A percentile compares a stretch with the other conserved stretches of the same genome.
These are phyloP conservation scores for Oscheius sp. DNA, from an alignment of 2,888 invertebrate species.

Conservation along the genomic window DNA sequence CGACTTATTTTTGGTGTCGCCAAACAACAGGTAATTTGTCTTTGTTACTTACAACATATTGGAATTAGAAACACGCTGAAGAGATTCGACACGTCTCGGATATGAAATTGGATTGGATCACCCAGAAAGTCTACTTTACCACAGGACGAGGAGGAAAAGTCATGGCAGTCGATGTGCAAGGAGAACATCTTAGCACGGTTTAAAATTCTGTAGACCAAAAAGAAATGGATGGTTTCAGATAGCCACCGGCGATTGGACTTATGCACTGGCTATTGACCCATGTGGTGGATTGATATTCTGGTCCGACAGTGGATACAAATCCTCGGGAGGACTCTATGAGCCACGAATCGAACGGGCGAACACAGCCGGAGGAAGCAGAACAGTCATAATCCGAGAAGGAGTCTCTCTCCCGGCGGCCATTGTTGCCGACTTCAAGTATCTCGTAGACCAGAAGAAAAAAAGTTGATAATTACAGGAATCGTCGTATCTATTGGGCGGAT, in stretches of 20 bases:
- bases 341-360: conserved; percentile 88
- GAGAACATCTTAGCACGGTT: conserved; percentile 54
- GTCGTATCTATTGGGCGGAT: conserved; percentile 90
- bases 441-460: background rate
- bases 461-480: conserved; percentile 79
- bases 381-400: conserved; percentile 87
- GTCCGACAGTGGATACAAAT: conserved; percentile 80
- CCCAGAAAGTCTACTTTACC: conserved; percentile 96
- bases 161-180: conserved; percentile 52
- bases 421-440: conserved; percentile 85
- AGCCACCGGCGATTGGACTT: conserved; percentile 88
- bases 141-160: conserved; percentile 86
- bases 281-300: conserved; percentile 93
- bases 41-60: too few species aligned
- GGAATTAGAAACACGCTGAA: conserved; percentile 38
- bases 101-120: conserved; percentile 88
- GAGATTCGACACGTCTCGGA: conserved; percentile 70
- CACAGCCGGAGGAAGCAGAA: conserved; percentile 88
- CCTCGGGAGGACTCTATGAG: conserved; percentile 70
- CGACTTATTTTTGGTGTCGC: conserved; percentile 63
- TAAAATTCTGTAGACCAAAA: too few species aligned
- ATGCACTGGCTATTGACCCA: conserved; percentile 95
- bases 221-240: conserved; percentile 76
- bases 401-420: conserved; percentile 94
- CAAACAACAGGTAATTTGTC: conserved; percentile 44